Percentiles rank a stretch among this genome's conserved stretches.
These are phyloP conservation scores for Mico argentatus DNA, from an alignment of 2,797 vertebrate species.

Conservation along the genomic window DNA sequence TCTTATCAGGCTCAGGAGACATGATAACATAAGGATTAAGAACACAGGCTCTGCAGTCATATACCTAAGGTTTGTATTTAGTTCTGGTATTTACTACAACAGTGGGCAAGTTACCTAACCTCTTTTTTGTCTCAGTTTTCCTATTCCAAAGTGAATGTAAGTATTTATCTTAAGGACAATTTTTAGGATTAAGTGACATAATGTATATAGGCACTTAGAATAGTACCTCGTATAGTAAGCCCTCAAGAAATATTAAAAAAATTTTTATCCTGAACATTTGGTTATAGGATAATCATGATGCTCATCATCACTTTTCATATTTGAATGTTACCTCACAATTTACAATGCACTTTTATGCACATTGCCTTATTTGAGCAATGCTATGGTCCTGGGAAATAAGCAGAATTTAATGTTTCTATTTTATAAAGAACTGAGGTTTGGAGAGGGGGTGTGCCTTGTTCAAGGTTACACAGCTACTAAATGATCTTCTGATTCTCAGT, in stretches of 20 bases:
- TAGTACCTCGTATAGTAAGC: background rate
- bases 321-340: background rate
- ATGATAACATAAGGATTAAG: background rate
- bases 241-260: background rate
- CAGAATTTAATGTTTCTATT: background rate
- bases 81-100: background rate
- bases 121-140: background rate
- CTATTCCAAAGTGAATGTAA: background rate
- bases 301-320: background rate
- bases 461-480: background rate
- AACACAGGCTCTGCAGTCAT: background rate
- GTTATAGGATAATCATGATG: background rate
- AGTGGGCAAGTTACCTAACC: background rate
- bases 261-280: background rate
- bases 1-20: background rate
- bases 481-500: background rate
- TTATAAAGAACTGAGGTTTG: slow-evolving; percentile 1
- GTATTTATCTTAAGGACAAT: background rate
- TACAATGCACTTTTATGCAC: background rate
- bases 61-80: background rate
- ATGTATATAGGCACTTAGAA: background rate
- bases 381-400: background rate
- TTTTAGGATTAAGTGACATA: slow-evolving; percentile 25
- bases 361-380: background rate
- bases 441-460: background rate